These are phyloP conservation scores for Neoitamus cyanurus DNA, from an alignment of 2,888 invertebrate species.

Conservation along the genomic window DNA sequence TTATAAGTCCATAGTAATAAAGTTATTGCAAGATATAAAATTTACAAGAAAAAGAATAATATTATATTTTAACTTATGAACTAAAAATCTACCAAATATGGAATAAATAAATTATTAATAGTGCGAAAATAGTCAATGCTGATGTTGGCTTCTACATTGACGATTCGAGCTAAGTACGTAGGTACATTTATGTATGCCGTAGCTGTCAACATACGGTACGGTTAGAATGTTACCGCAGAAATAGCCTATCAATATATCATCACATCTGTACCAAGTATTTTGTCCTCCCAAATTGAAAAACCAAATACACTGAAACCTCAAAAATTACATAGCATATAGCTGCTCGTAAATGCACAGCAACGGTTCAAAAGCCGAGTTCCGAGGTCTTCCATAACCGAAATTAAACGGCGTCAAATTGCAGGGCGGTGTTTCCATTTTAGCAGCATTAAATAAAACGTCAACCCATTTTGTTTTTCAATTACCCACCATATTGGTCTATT, in stretches of 20 bases:
- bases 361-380: not conserved
- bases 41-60: no score
- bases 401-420: not conserved
- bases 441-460: conserved; percentile 32
- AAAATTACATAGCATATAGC: not conserved
- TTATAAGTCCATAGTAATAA: no score
- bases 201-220: no score
- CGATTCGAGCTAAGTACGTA: no score
- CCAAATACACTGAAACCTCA: not conserved
- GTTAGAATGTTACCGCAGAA: no score
- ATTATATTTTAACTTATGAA: no score
- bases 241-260: not conserved
- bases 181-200: no score
- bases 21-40: no score
- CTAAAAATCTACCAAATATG: no score
- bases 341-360: not conserved
- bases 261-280: not conserved
- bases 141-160: no score
- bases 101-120: no score
- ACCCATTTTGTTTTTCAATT: conserved; percentile 44
- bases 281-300: not conserved
- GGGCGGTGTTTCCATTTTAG: not conserved
- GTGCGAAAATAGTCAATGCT: no score
- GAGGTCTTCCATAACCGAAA: not conserved
- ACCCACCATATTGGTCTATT: conserved; percentile 45